Base-by-base conservation (phyloP, 2,113 vertebrate species). In the Semicossyphus pulcher region DNA sequence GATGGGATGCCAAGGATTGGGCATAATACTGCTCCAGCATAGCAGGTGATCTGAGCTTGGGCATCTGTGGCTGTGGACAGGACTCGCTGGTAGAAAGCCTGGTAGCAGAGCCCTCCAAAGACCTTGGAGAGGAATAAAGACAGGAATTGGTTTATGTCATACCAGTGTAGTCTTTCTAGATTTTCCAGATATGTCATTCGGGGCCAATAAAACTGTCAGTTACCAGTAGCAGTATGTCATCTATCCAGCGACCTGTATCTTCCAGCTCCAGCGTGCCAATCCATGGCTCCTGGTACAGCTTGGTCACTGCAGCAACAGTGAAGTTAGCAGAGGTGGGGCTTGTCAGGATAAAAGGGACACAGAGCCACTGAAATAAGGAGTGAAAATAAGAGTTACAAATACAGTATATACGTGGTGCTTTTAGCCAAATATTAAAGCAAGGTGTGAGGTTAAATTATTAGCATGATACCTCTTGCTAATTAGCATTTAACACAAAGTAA, bases 41-140 rank as follows among this genome's bases (percentile, higher is more conserved):
- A 92, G 69, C 93, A 95, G 18, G 92, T 90, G 45, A 94, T 52
- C 67, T 88, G 92, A 8, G 91, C 93, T 37, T 92, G 88, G 34
- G 65, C 48, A 25, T 83, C 45, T 0, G 88, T 91, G 37, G 90
- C 75, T 25, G 75, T 1, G 0, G 94, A 93, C 23, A 95, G 90
- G 34, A 94, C 54, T 72, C 94, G 91, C 85, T 95, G 93, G 81
- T 95, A 93, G 58, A 94, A 93, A 7, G 89, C 88, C 85, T 95
- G 93, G 88, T 93, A 94, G 0, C 92, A 92, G 56, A 94, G 67
- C 18, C 87, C 92, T 18, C 92, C 92, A 58, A 94, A 63, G 41
- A 79, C 75, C 94, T 95, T 58, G 0, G 6, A 41, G 21, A 42
- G 10, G 14, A 58, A 45, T 39, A 44, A 20, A 57, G 39, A 58